Base-by-base conservation (phyloP, 2,797 vertebrate species). In the Otolemur crassicaudatus region DNA sequence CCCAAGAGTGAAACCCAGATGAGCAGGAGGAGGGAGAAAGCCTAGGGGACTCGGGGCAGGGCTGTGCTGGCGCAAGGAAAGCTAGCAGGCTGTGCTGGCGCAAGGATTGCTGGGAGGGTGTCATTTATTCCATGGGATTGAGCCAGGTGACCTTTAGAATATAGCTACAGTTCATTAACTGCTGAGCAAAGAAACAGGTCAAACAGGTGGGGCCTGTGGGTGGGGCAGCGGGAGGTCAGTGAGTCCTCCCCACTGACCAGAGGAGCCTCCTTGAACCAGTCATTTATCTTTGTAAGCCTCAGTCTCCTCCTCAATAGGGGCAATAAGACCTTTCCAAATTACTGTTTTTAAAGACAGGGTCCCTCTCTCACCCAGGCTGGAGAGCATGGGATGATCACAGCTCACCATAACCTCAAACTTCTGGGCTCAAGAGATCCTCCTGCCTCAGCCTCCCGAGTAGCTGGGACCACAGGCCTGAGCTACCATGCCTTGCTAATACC, bases 161-260 rank as follows among this genome's bases (percentile, higher is more conserved):
- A 3, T n/a, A 23, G 27, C 49, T 46, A 0, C 20, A 1, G 0
- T 40, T 14, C 1, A 0, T 34, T 60, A 12, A 40, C 5, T 25
- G 53, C 77, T 14, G 14, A 72, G 17, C 0, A 4, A 31, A 75
- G 58, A 76, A 23, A 3, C 37, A 13, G 61, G 37, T n/a, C 14
- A 56, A 13, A 2, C 3, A 2, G 16, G n/a, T 0, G 0, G n/a
- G 60, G 17, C 25, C 0, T 1, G 2, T n/a, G 34, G 72, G 13
- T 1, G 37, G 31, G 11, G 29, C 0, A 5, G 14, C 0, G 61
- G 31, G 31, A 13, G 1, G 5, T 23, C 29, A 17, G 31, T 31
- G 11, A 22, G 29, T 29, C 58, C 25, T 19, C 31, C 67, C 69
- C 6, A 7, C 40, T 9, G 27, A 2, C 34, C 1, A 0, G 23